Evolutionary conservation across 2,888 invertebrate species (phyloP), one percentile per base, ranked within the genome.

Genomic region (Zaprionus obscuricornis): DNA sequence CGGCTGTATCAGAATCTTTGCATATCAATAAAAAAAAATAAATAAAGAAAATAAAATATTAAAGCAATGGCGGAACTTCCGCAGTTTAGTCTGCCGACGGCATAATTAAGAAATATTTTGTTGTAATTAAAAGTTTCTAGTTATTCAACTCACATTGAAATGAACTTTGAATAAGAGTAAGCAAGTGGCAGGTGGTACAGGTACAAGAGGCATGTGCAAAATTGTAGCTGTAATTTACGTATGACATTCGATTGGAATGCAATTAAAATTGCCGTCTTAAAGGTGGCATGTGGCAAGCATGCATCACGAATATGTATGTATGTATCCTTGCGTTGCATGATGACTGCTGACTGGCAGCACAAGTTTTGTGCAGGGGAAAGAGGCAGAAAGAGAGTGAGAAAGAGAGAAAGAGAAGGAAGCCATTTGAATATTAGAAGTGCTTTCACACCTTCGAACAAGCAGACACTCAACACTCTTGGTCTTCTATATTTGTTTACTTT

Each of bases 391-490:
- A n/a, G n/a, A n/a, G n/a, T 11, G 5, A 8, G n/a, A n/a, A n/a
- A n/a, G n/a, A n/a, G n/a, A n/a, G n/a, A n/a, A n/a, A n/a, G n/a
- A 6, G 14, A 29, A 31, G 27, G 18, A 60, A 58, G 40, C 59
- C 71, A 74, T 78, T 74, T 78, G 82, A 84, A 76, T 81, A 84
- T 81, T 73, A 67, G 54, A 84, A 78, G 76, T 78, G 75, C 37
- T 83, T 77, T 78, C 78, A 78, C 78, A 78, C 78, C 78, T 77
- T 27, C 66, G 45, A n/a, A 56, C 67, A 57, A 49, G 47, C 58
- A 63, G 50, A 56, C 39, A 52, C 42, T 29, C 20, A 11, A 22
- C 29, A 39, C 47, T n/a, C n/a, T 54, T 33, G 11, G 20, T 43
- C 20, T 16, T 43, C 14, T 64, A 31, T 10, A 31, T 26, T 45